Evolutionary conservation across 2,113 vertebrate genomes (phyloP).

Genomic region (Cercocebus atys): DNA sequence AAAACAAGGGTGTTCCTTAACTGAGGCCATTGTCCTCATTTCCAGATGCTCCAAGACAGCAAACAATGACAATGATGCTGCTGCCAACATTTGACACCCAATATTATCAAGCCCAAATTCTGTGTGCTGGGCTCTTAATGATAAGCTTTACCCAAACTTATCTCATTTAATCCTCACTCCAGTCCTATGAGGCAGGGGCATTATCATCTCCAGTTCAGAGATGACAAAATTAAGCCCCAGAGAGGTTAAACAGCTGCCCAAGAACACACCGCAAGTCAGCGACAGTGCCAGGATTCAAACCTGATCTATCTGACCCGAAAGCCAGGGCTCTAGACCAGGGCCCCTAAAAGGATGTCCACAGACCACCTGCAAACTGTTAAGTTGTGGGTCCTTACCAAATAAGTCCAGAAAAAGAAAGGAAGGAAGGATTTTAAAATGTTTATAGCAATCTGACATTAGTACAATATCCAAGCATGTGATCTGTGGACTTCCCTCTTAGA

Average conservation of each 20-base stretch:
- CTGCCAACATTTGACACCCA: not conserved
- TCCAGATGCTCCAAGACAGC: constrained; percentile 9
- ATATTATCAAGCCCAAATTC: not conserved
- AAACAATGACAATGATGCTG: not conserved
- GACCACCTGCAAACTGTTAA: not conserved
- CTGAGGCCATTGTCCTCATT: not conserved
- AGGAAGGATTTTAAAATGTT: not conserved
- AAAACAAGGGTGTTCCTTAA: not conserved
- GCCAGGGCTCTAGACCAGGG: not conserved
- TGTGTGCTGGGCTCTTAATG: not conserved
- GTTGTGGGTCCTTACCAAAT: not conserved
- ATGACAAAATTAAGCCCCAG: not conserved
- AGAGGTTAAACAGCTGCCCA: not conserved
- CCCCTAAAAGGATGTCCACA: not conserved
- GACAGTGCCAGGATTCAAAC: not conserved
- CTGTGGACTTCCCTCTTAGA: not conserved
- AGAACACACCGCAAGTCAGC: not conserved
- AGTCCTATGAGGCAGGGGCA: not conserved
- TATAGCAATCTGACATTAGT: not conserved
- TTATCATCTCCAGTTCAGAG: not conserved
- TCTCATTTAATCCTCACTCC: not conserved
- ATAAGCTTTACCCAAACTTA: not conserved
- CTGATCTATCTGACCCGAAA: not conserved
- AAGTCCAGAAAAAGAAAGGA: not conserved
- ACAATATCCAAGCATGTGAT: not conserved